Evolutionary conservation across 1,140 invertebrate genomes (phyloP), one percentile per base, ranked within the genome.

Genomic region (Pseudomyrmex pallidus): DNA sequence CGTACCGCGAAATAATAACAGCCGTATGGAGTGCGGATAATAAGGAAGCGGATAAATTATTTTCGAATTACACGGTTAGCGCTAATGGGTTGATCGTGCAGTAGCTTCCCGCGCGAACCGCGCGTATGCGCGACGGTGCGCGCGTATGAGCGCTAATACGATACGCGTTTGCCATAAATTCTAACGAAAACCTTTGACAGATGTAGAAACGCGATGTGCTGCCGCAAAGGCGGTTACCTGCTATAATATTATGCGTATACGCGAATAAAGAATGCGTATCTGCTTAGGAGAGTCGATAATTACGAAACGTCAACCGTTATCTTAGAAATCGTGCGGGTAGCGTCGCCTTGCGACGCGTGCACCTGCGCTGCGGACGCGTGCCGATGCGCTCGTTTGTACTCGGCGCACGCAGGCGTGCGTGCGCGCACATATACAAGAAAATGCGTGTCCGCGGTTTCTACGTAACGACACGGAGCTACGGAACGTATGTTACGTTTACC

Each of bases 311-410:
- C 91, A 90, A 84, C 88, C 88, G 90, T 92, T 94, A 94, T 94
- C 93, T 91, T 91, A 83, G 82, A 89, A 93, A 94, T 94, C 93
- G 93, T 94, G 93, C 93, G 93, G 93, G 93, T 92, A 93, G 90
- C 20, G 20, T 13, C 78, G 80, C 52, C 66, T 83, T 87, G 87
- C 87, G 84, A 74, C 52, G 56, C 17, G 88, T 86, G 86, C 93
- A 93, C 93, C 93, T 93, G 92, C 90, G 74, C 25, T 46, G 82
- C 57, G 22, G 50, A 64, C 91, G 90, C 90, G 89, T 93, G 90
- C 90, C 91, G 85, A 92, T 82, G 85, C 90, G 92, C 86, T 66
- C 63, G 63, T 17, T 48, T 15, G 4, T 25, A 25, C 17, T 52
- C 20, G 20, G 15, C 57, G 66, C 54, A 59, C 74, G 73, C 84